These are phyloP conservation scores for Disparrhopalites patrizii DNA, from an alignment of 2,888 invertebrate genomes.

Conservation along the genomic window DNA sequence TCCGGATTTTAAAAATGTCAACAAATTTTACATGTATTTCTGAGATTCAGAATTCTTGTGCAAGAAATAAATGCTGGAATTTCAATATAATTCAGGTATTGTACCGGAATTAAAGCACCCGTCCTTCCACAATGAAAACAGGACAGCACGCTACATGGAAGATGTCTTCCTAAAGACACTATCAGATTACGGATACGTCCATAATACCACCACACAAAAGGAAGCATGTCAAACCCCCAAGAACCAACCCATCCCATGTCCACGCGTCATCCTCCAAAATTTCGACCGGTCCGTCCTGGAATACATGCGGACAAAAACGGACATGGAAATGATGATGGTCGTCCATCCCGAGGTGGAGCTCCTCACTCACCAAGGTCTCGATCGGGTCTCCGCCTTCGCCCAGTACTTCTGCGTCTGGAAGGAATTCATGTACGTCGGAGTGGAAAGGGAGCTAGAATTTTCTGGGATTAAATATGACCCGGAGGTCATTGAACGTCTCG, in stretches of 20 bases:
- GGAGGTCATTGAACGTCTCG: conserved; percentile 27
- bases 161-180: conserved; percentile 11
- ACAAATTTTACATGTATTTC: too few species aligned
- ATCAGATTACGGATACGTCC: conserved; percentile 19
- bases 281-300: conserved; percentile 21
- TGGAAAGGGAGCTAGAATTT: not conserved
- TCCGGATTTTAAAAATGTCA: too few species aligned
- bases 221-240: not conserved
- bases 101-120: conserved; percentile 36
- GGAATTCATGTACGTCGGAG: conserved; percentile 28
- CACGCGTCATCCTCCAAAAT: conserved; percentile 29
- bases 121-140: conserved; percentile 23
- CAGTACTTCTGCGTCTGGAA: conserved; percentile 30
- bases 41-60: too few species aligned
- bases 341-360: conserved; percentile 18
- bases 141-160: conserved; percentile 24
- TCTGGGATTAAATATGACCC: conserved; percentile 20
- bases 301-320: conserved; percentile 13
- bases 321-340: conserved; percentile 24
- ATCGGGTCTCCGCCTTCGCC: conserved; percentile 21
- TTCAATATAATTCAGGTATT: conserved; percentile 25
- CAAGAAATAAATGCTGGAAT: too few species aligned
- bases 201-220: not conserved
- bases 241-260: conserved; percentile 15
- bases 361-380: conserved; percentile 26